Evolutionary conservation across 2,888 invertebrate genomes (phyloP), one percentile per base, ranked within the genome.

Genomic region (Dryadula phaetusa): DNA sequence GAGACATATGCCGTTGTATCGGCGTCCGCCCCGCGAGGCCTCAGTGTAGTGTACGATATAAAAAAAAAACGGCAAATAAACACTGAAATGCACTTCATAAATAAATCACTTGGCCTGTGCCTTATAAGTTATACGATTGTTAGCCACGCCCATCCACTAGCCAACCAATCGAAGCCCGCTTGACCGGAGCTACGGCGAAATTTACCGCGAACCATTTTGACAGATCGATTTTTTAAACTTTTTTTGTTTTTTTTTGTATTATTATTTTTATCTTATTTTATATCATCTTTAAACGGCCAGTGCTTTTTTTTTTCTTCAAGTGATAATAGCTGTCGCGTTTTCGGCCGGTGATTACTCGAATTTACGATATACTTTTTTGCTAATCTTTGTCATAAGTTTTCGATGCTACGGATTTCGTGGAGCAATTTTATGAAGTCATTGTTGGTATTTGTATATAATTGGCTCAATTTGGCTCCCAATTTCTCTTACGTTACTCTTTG

Each of bases 131-230:
- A 81, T 82, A 77, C 82, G 80, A 83, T 81, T 80, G 75, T 72
- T 72, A 81, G 81, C 86, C 89, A 87, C 92, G 91, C 90, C 91
- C 80, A 82, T 69, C 40, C 54, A 62, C 25, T 73, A 56, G 71
- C 70, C 75, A 77, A 70, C 91, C 92, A 92, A 91, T 91, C 70
- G 77, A 76, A 66, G 72, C 75, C 67, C 60, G 71, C 74, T 74
- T 76, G 76, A 77, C 78, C 75, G 67, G 74, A 68, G 78, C 79
- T 85, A 82, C 85, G 83, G 84, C 80, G 83, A 87, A 88, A 90
- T 88, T 88, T 90, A 88, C 87, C 80, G 87, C 87, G 79, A 81
- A 85, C 88, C 90, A 87, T 92, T 90, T 89, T 92, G 91, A 92
- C 91, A 91, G 88, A 85, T 88, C 84, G 82, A 85, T 84, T 88